phyloP scores from a whole-genome alignment of 2,113 vertebrate genomes.

The Megaptera novaeangliae region DNA sequence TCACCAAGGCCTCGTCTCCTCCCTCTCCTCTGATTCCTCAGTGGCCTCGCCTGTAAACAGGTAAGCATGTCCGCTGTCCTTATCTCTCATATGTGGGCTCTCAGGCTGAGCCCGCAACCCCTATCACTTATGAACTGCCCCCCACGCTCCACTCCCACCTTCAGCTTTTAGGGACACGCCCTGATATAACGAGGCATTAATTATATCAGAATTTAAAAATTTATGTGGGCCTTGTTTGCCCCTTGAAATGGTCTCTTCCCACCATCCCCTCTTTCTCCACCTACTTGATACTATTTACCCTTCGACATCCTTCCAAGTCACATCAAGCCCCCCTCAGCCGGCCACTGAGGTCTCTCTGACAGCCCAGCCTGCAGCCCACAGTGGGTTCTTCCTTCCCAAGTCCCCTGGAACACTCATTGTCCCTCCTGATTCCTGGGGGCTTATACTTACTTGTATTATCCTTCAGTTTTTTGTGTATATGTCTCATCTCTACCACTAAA shows the following conservation, averaged over 20 bases:
- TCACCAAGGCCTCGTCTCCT: not conserved
- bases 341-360: not conserved
- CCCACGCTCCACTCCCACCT: not conserved
- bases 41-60: not conserved
- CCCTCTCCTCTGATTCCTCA: not conserved
- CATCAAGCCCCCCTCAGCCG: not conserved
- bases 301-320: not conserved
- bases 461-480: not conserved
- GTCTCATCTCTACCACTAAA: not conserved
- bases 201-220: not conserved
- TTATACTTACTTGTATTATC: not conserved
- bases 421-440: too few species aligned
- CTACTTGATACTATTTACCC: not conserved
- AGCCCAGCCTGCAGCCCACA: not conserved
- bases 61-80: fast-evolving
- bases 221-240: not conserved
- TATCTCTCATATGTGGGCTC: fast-evolving
- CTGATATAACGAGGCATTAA: fast-evolving
- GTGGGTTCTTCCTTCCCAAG: not conserved
- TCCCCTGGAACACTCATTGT: fast-evolving
- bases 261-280: not conserved
- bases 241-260: not conserved
- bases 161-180: not conserved
- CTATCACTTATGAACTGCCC: not conserved
- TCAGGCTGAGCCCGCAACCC: not conserved